Percentiles rank a stretch among this genome's conserved stretches.
These are phyloP conservation scores for Chouioia cunea DNA, from an alignment of 2,888 invertebrate genomes.

Conservation along the genomic window DNA sequence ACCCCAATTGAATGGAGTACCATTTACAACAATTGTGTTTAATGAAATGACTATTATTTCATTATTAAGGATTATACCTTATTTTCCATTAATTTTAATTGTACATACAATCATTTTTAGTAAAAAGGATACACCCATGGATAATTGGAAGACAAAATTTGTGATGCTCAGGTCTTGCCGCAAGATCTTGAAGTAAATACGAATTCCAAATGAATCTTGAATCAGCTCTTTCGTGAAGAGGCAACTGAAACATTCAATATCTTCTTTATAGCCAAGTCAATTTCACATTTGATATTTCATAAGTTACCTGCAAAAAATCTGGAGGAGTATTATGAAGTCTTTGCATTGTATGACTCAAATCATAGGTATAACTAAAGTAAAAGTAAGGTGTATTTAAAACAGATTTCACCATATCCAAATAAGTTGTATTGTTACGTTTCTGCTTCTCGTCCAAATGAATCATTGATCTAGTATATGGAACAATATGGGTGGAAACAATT, in stretches of 20 bases:
- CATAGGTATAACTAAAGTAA: conserved; percentile 95
- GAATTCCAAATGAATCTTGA: conserved; percentile 95
- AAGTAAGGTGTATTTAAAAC: conserved; percentile 87
- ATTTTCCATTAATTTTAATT: neutral
- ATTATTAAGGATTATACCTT: conserved; percentile 39
- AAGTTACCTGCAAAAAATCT: conserved; percentile 79
- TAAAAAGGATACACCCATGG: conserved; percentile 85
- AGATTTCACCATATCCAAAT: conserved; percentile 86
- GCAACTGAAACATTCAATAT: conserved; percentile 70
- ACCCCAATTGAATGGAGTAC: conserved; percentile 86
- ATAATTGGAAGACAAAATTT: conserved; percentile 90
- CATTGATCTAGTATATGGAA: conserved; percentile 88
- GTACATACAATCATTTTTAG: neutral
- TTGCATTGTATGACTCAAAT: conserved; percentile 93
- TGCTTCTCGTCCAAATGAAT: conserved; percentile 88
- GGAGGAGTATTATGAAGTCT: conserved; percentile 85
- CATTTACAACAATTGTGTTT: conserved; percentile 84
- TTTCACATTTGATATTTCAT: neutral
- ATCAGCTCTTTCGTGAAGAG: conserved; percentile 85
- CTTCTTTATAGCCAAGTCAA: conserved; percentile 15
- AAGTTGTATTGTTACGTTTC: conserved; percentile 85
- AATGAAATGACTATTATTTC: conserved; percentile 77
- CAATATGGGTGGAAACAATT: conserved; percentile 82
- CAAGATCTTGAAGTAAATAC: conserved; percentile 80
- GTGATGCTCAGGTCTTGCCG: conserved; percentile 79